Conservation (phyloP, 1,140 invertebrate species). For the Probaryconus sp. region DNA sequence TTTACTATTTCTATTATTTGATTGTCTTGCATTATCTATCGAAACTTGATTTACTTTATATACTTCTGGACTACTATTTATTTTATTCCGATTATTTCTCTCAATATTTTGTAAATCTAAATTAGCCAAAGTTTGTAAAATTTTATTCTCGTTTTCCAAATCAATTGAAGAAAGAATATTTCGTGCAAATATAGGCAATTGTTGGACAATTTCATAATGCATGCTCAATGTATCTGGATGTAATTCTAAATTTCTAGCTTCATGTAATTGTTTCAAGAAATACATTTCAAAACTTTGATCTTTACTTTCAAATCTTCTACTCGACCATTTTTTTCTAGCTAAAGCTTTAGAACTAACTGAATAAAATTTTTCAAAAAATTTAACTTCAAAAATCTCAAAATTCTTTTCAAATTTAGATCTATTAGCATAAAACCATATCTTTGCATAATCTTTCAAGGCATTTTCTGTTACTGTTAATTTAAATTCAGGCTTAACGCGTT, state of each 20-base stretch:
- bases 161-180: background rate
- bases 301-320: background rate
- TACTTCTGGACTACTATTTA: no score
- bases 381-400: background rate
- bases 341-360: background rate
- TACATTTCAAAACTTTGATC: background rate
- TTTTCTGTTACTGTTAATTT: background rate
- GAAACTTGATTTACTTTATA: background rate
- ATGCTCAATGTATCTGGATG: background rate
- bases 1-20: background rate
- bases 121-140: background rate
- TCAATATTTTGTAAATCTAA: background rate
- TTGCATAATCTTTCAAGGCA: background rate
- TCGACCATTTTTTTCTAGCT: background rate
- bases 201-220: background rate
- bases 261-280: background rate
- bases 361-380: background rate
- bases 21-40: background rate
- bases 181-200: background rate
- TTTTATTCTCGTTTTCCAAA: background rate
- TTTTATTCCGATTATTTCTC: no score
- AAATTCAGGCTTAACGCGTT: background rate
- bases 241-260: background rate
- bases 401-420: background rate
- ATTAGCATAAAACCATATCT: conserved; percentile 4